These are phyloP conservation scores for Malaclemys terrapin DNA, from an alignment of 2,113 vertebrate species.

Conservation along the genomic window DNA sequence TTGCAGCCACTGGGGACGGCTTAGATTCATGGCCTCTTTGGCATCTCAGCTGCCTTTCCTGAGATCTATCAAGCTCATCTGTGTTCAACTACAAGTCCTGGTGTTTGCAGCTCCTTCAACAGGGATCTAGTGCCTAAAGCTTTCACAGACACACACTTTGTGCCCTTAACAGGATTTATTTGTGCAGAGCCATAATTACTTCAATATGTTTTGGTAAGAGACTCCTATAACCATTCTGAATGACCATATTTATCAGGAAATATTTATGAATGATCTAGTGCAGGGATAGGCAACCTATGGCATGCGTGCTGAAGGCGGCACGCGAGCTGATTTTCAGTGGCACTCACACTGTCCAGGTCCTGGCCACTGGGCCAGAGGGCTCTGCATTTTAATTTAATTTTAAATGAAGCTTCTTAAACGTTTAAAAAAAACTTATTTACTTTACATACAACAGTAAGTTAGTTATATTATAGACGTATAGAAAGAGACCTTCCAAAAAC, in stretches of 20 bases:
- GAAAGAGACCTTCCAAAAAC: too few relatives aligned
- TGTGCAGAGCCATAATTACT: background rate
- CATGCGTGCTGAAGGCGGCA: too few relatives aligned
- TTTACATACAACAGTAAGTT: too few relatives aligned
- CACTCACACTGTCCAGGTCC: too few relatives aligned
- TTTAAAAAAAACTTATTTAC: too few relatives aligned
- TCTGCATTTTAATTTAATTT: too few relatives aligned
- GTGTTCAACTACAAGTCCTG: background rate
- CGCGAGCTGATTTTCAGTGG: too few relatives aligned
- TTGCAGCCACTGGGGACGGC: background rate
- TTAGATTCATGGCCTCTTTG: background rate
- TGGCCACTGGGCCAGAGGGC: too few relatives aligned
- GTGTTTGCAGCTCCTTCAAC: background rate
- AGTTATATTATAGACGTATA: too few relatives aligned
- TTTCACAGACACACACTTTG: background rate
- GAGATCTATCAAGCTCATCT: background rate
- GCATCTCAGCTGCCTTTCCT: background rate
- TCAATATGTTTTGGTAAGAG: background rate
- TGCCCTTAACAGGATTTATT: background rate
- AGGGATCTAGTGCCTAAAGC: background rate
- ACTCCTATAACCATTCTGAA: background rate
- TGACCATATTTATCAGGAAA: background rate
- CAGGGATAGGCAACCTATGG: too few relatives aligned
- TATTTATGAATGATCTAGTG: background rate
- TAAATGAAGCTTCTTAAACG: too few relatives aligned